Percentiles rank a stretch among this genome's conserved stretches.
These are phyloP conservation scores for Saccostrea glomerata DNA, from an alignment of 1,140 invertebrate genomes.

Conservation along the genomic window DNA sequence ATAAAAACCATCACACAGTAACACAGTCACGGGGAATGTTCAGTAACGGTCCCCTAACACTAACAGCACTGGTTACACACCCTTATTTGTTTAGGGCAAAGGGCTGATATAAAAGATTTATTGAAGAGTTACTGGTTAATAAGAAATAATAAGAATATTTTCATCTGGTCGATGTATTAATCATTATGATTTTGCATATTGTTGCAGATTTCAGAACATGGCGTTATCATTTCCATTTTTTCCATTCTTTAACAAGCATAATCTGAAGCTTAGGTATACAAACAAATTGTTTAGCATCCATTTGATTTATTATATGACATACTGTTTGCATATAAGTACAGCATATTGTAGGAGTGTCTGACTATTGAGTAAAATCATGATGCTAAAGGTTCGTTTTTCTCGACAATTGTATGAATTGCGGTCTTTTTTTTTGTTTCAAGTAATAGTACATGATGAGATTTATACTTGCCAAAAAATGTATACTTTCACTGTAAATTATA, in stretches of 20 bases:
- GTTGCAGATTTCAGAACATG: background rate
- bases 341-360: background rate
- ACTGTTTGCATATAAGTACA: background rate
- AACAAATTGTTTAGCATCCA: background rate
- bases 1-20: background rate
- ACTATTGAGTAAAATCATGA: background rate
- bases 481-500: conserved; percentile 13
- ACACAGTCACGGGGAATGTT: background rate
- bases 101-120: background rate
- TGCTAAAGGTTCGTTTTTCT: background rate
- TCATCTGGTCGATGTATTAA: too few relatives aligned
- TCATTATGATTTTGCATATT: too few relatives aligned
- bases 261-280: background rate
- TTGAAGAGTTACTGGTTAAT: background rate
- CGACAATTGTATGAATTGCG: background rate
- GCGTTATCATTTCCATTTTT: background rate
- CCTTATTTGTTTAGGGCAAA: background rate
- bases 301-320: background rate
- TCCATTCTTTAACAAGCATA: background rate
- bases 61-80: background rate
- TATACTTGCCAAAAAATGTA: conserved; percentile 31
- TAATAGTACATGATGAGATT: conserved; percentile 28
- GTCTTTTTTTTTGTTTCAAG: background rate
- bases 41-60: background rate
- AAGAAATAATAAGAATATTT: background rate